Evolutionary conservation across 2,113 vertebrate genomes (phyloP).

Genomic region (Seriola aureovittata): DNA sequence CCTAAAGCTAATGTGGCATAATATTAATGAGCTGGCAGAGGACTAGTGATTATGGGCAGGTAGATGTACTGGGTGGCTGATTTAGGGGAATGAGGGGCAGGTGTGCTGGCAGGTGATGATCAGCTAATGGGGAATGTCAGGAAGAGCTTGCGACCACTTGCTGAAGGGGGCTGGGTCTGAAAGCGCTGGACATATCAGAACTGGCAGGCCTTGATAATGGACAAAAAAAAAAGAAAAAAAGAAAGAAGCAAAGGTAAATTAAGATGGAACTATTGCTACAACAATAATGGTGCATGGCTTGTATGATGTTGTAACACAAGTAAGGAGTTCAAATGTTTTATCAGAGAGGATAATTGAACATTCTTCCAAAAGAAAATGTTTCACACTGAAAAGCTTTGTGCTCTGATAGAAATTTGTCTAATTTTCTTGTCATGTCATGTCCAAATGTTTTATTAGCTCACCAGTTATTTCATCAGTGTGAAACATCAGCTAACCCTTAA

Average conservation of each 20-base stretch:
- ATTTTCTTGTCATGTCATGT: neutral
- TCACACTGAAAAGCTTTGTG: conserved; percentile 18
- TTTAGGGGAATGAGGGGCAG: conserved; percentile 20
- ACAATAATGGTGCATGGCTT: conserved; percentile 1
- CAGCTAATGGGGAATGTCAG: conserved; percentile 1
- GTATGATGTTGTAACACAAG: conserved; percentile 25
- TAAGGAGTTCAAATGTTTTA: conserved; percentile 27
- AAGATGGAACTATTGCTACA: neutral
- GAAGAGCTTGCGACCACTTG: neutral
- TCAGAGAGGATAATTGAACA: conserved; percentile 18
- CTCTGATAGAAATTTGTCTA: neutral
- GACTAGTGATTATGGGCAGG: neutral
- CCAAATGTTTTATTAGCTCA: neutral
- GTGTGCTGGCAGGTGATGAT: conserved; percentile 29
- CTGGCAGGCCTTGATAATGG: neutral
- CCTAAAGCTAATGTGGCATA: conserved; percentile 16
- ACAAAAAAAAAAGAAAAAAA: neutral
- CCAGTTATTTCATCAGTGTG: neutral
- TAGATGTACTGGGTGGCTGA: conserved; percentile 17
- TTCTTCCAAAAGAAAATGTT: conserved; percentile 18
- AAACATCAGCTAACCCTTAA: neutral
- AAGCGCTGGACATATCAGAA: neutral
- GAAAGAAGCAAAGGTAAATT: neutral
- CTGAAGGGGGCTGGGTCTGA: neutral
- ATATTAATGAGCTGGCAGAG: conserved; percentile 19